Evolutionary conservation across 1,140 invertebrate genomes (phyloP), one percentile per base, ranked within the genome.

Genomic region (Leptinotarsa texana): DNA sequence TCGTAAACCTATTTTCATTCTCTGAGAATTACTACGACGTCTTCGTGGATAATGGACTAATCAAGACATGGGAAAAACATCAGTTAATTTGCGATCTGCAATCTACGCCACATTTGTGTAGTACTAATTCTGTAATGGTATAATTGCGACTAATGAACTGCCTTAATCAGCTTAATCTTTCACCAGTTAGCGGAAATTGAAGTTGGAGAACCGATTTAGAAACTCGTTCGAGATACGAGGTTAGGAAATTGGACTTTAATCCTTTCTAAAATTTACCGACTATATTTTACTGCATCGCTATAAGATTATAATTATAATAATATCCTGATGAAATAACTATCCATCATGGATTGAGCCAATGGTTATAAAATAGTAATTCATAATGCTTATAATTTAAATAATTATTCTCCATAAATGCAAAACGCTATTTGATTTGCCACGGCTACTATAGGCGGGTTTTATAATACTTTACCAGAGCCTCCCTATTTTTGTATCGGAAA

Each of bases 101-200:
- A 66, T 66, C n/a, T 21, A 15, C 22, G 27, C 15, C 63, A 66
- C 63, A 66, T 66, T 66, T 66, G 22, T 66, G 27, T 66, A 33
- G 63, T 33, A 66, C 63, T 66, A 66, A 66, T 66, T 66, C 63
- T 33, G 22, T 66, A 66, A 66, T 66, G 27, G 63, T 22, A 66
- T 66, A 66, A 66, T 66, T 69, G 68, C 47, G 18, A n/a, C 68
- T 69, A 69, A 69, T 69, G 68, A 69, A 69, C 68, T 69, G 68
- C 47, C 47, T 51, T 69, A 69, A 69, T 69, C 42, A 69, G 48
- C 47, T 48, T 51, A 49, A 69, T 69, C 21, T 51, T 47, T 47
- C 22, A 21, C 33, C 48, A 51, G 68, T 69, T 49, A 21, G 33
- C 5, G 42, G 68, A 69, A 69, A 69, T 51, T 51, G 47, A 69